Percentiles rank a stretch among this genome's conserved stretches.
phyloP scores from a whole-genome alignment of 2,113 vertebrate genomes.

The Potamarius usumacintae region DNA sequence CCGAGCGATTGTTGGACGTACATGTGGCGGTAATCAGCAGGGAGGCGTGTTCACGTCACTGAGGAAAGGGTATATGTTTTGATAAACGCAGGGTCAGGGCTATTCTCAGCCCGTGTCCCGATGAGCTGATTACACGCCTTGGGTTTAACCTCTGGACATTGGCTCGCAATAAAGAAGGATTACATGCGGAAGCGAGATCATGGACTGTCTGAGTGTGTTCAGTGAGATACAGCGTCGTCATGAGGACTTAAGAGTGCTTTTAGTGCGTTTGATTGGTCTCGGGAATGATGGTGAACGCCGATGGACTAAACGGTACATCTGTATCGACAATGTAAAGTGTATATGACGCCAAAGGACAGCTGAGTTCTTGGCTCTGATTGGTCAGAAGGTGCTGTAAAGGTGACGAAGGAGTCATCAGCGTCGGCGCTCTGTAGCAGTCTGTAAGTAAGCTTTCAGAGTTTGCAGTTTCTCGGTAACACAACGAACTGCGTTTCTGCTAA shows the following conservation, averaged over 20 bases:
- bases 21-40: conserved; percentile 60
- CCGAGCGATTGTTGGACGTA: conserved; percentile 48
- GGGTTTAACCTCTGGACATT: conserved; percentile 64
- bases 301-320: not conserved
- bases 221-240: not conserved
- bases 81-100: conserved; percentile 70
- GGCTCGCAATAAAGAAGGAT: conserved; percentile 49
- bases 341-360: not conserved
- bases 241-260: not conserved
- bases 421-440: too few species aligned
- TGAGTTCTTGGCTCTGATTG: not conserved
- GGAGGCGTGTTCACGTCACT: conserved; percentile 27
- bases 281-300: not conserved
- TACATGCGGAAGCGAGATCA: conserved; percentile 52
- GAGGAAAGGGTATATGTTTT: conserved; percentile 64
- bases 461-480: too few species aligned
- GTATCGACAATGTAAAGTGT: too few species aligned
- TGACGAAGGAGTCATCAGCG: too few species aligned
- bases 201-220: conserved; percentile 17
- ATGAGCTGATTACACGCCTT: conserved; percentile 70
- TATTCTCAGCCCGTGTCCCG: conserved; percentile 67
- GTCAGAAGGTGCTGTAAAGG: not conserved
- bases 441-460: too few species aligned
- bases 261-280: not conserved
- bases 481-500: too few species aligned